phyloP scores from a whole-genome alignment of 2,888 invertebrate species.

The Resseliella maxima region DNA sequence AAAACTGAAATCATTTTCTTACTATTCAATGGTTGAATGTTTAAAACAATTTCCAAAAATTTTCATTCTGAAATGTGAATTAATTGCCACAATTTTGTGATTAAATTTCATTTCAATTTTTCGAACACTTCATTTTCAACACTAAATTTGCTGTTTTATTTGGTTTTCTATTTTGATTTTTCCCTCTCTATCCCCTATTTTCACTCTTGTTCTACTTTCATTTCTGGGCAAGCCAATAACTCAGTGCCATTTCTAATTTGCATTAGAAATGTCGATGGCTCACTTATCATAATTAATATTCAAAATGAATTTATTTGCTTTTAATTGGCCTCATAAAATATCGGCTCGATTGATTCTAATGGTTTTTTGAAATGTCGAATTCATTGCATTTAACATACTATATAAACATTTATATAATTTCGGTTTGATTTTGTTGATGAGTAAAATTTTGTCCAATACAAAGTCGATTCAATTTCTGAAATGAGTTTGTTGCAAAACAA shows the following conservation, averaged over 20 bases:
- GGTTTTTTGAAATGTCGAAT: no score
- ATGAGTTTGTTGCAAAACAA: not conserved
- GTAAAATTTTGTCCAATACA: no score
- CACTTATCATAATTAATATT: slow-evolving; percentile 30
- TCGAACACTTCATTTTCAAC: not conserved
- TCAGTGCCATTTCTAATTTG: not conserved
- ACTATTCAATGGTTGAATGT: no score
- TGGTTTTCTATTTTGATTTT: not conserved
- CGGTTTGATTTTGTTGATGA: no score
- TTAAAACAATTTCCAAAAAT: no score
- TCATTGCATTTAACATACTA: no score
- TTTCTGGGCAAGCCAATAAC: not conserved
- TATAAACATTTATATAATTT: no score
- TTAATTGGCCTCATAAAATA: not conserved
- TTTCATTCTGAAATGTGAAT: no score
- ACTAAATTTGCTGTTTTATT: no score
- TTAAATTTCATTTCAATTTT: not conserved
- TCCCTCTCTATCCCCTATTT: no score
- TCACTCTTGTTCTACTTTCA: not conserved
- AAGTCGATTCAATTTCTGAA: not conserved
- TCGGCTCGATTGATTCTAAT: slow-evolving; percentile 19
- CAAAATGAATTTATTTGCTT: not conserved
- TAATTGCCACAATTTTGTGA: no score
- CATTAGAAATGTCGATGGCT: not conserved
- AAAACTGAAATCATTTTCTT: no score